These are phyloP conservation scores for Rhabdophis nuchalis DNA, from an alignment of 2,797 vertebrate genomes.

Conservation along the genomic window DNA sequence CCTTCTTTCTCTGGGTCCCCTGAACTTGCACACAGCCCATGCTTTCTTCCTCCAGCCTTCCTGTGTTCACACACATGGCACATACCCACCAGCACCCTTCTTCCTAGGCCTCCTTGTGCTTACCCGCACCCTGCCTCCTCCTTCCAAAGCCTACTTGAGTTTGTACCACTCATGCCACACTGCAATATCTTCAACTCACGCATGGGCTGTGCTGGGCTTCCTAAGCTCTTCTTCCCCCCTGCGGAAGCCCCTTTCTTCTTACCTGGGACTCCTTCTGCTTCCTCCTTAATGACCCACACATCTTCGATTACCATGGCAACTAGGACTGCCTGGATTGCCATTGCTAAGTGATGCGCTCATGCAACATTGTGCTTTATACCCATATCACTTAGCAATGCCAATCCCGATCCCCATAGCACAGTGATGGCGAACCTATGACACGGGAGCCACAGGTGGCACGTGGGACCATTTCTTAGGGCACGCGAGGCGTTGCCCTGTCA, in stretches of 20 bases:
- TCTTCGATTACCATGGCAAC: neutral
- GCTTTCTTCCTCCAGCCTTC: neutral
- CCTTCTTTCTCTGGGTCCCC: neutral
- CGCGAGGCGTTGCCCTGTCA: too few species aligned
- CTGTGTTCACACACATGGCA: neutral
- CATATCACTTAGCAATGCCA: neutral
- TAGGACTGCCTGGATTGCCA: neutral
- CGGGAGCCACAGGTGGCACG: too few species aligned
- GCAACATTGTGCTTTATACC: neutral
- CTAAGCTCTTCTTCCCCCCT: neutral
- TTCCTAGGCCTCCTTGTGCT: neutral
- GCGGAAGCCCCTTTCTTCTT: neutral
- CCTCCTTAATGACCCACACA: neutral
- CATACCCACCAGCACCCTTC: neutral
- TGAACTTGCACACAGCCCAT: neutral
- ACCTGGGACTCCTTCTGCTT: neutral
- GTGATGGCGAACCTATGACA: too few species aligned
- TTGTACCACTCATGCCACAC: neutral
- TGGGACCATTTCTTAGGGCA: too few species aligned
- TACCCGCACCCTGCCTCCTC: neutral
- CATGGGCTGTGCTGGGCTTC: neutral
- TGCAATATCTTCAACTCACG: neutral
- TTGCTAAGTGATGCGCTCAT: neutral
- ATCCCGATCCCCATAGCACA: neutral
- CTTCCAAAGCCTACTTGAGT: neutral